These are phyloP conservation scores for Mormyrus hasselquistii DNA, from an alignment of 2,797 vertebrate genomes.

Conservation along the genomic window DNA sequence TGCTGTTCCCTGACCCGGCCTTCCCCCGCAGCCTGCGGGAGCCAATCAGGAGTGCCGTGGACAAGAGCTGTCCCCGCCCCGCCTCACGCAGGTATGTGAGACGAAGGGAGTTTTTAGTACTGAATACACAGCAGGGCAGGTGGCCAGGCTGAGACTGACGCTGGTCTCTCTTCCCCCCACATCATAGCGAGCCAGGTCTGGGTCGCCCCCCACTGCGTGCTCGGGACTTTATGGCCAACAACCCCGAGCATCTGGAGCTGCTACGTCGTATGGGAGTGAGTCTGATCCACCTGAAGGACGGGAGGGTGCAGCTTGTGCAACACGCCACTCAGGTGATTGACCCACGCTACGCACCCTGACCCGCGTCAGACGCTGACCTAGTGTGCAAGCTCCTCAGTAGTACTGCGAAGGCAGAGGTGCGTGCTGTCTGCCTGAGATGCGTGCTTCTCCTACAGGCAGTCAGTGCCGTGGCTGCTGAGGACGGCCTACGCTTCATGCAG, in stretches of 20 bases:
- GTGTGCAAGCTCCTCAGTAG: not conserved
- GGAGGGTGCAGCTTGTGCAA: slow-evolving; percentile 93
- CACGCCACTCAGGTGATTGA: slow-evolving; percentile 85
- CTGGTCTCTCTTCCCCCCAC: not conserved
- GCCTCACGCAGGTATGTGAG: slow-evolving; percentile 65
- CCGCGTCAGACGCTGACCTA: not conserved
- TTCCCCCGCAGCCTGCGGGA: slow-evolving; percentile 89
- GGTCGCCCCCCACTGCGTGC: slow-evolving; percentile 80
- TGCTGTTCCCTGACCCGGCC: slow-evolving; percentile 90
- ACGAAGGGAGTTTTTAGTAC: not conserved
- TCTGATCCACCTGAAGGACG: slow-evolving; percentile 94
- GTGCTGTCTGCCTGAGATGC: not conserved
- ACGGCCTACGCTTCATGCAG: slow-evolving; percentile 97
- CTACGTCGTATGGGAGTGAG: slow-evolving; percentile 96
- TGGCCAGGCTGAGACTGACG: not conserved
- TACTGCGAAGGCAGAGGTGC: not conserved
- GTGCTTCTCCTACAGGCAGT: slow-evolving; percentile 66
- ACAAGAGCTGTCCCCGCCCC: slow-evolving; percentile 89
- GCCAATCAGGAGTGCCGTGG: slow-evolving; percentile 88
- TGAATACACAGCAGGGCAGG: not conserved
- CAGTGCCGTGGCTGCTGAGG: slow-evolving; percentile 89
- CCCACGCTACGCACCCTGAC: not conserved
- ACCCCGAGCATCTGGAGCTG: slow-evolving; percentile 92
- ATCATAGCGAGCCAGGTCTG: slow-evolving; percentile 62
- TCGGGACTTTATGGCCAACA: slow-evolving; percentile 98